Evolutionary conservation across 2,113 vertebrate species (phyloP).

Genomic region (Origma solitaria): DNA sequence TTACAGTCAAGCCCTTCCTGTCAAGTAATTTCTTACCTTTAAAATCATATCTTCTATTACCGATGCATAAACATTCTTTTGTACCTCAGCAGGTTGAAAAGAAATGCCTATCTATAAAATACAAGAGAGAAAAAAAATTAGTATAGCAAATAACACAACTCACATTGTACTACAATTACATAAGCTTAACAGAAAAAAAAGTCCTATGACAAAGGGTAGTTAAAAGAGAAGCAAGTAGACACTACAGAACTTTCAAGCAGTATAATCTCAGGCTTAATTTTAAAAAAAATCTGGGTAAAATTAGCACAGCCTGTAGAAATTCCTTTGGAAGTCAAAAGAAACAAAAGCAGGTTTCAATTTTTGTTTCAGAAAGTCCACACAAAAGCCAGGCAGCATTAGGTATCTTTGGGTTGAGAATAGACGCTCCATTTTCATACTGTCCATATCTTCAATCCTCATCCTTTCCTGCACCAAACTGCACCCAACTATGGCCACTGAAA

Average conservation of each 20-base stretch:
- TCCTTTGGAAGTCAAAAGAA: not conserved
- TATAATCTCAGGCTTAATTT: not conserved
- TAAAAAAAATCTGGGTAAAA: not conserved
- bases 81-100: conserved; percentile 87
- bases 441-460: not conserved
- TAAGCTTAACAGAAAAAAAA: not conserved
- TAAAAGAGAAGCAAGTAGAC: not conserved
- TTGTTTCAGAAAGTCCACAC: not conserved
- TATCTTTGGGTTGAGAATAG: not conserved
- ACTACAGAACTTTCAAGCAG: not conserved
- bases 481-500: not conserved
- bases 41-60: conserved; percentile 95
- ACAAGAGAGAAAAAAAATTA: not conserved
- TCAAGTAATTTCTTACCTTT: conserved; percentile 77
- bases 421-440: not conserved
- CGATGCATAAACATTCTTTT: conserved; percentile 87
- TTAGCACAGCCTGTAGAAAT: not conserved
- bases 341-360: not conserved
- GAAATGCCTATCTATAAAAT: conserved; percentile 86
- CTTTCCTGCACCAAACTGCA: not conserved
- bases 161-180: not conserved
- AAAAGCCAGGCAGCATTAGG: not conserved
- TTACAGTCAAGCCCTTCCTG: not conserved
- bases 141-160: not conserved
- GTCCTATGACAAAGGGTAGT: not conserved